A percentile compares a stretch with the other conserved stretches of the same genome.
These are phyloP conservation scores for Aphyosemion australe DNA, from an alignment of 2,113 vertebrate species.

Conservation along the genomic window DNA sequence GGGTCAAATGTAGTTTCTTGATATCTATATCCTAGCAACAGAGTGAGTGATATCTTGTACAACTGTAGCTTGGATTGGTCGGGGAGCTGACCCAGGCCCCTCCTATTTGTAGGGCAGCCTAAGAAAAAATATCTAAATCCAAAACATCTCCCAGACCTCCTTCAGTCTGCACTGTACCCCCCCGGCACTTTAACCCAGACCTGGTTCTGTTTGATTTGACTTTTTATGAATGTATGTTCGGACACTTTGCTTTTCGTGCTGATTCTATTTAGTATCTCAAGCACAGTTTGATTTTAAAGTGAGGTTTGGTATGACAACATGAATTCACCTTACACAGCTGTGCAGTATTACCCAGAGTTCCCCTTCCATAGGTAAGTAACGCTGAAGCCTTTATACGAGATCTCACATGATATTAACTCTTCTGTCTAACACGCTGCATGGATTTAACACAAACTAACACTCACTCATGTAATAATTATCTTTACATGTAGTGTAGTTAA, in stretches of 20 bases:
- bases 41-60: constrained; percentile 82
- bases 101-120: constrained; percentile 76
- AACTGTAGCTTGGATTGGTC: constrained; percentile 88
- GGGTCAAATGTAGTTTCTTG: constrained; percentile 82
- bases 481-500: neutral
- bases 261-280: constrained; percentile 35
- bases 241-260: too few relatives aligned
- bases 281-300: constrained; percentile 62
- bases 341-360: constrained; percentile 90
- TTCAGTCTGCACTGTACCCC: constrained; percentile 88
- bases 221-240: constrained; percentile 14
- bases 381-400: too few relatives aligned
- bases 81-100: constrained; percentile 76
- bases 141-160: constrained; percentile 87
- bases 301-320: constrained; percentile 80
- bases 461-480: too few relatives aligned
- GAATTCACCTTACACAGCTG: constrained; percentile 88
- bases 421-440: neutral
- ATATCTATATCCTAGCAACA: constrained; percentile 88
- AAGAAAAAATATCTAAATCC: constrained; percentile 83
- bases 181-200: constrained; percentile 85
- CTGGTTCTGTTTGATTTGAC: constrained; percentile 41
- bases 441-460: neutral
- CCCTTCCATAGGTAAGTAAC: constrained; percentile 93
- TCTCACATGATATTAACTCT: too few relatives aligned